Evolutionary conservation across 2,797 vertebrate genomes (phyloP).

Genomic region (Hydrocynus forskahlii): DNA sequence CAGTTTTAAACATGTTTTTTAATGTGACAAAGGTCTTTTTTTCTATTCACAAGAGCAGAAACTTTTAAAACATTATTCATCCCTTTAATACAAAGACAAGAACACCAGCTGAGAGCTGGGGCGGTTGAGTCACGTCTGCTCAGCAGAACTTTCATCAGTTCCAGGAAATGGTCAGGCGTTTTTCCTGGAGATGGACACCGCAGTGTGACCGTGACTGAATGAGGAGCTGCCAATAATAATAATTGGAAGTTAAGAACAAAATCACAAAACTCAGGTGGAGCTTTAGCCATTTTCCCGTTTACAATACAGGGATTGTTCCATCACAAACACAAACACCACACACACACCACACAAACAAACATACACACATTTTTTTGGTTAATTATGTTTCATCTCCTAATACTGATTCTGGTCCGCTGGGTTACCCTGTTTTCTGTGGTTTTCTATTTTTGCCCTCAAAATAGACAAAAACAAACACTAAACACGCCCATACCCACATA

Average conservation of each 20-base stretch:
- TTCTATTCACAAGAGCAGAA: neutral
- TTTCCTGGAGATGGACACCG: neutral
- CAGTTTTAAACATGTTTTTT: neutral
- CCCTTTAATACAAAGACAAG: neutral
- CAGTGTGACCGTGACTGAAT: neutral
- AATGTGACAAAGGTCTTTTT: neutral
- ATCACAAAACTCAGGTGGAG: neutral
- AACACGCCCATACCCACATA: slow-evolving; percentile 3
- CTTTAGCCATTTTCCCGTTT: neutral
- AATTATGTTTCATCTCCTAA: no score
- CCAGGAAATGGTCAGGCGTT: neutral
- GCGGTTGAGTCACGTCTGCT: neutral
- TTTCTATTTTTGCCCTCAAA: neutral
- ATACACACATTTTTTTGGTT: no score
- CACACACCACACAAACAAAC: neutral
- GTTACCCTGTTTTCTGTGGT: no score
- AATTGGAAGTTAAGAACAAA: neutral
- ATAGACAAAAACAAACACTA: neutral
- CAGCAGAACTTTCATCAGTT: neutral
- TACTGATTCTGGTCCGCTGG: no score
- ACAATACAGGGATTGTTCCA: neutral
- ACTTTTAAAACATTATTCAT: neutral
- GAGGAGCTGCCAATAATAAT: slow-evolving; percentile 19
- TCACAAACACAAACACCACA: neutral
- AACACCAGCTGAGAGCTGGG: slow-evolving; percentile 8